Percentiles rank a stretch among this genome's conserved stretches.
phyloP scores from a whole-genome alignment of 2,113 vertebrate genomes.

The Porphyrio hochstetteri region DNA sequence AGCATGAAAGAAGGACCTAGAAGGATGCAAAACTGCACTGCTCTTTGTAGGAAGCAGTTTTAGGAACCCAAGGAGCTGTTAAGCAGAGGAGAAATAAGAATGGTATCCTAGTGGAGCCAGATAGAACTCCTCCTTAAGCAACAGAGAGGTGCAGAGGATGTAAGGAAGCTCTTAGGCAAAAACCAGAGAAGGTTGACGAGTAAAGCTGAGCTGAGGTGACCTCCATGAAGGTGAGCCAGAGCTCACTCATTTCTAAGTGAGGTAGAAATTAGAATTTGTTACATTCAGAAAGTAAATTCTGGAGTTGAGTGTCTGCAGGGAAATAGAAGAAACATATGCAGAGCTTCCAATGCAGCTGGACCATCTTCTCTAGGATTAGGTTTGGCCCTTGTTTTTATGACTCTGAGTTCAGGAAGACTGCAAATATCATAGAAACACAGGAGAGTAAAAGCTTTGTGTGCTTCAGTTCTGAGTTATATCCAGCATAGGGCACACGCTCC shows the following conservation, averaged over 20 bases:
- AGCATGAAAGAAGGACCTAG: background rate
- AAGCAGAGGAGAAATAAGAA: background rate
- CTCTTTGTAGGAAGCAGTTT: background rate
- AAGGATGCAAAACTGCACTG: background rate
- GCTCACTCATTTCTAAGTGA: background rate
- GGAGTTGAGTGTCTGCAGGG: background rate
- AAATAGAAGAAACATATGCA: background rate
- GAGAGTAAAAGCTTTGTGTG: background rate
- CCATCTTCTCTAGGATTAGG: background rate
- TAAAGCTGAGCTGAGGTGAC: constrained; percentile 17
- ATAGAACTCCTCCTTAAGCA: background rate
- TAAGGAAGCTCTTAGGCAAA: background rate
- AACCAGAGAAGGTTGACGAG: background rate
- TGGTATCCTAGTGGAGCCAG: background rate
- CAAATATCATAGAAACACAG: background rate
- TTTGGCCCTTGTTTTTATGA: background rate
- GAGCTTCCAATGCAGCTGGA: background rate
- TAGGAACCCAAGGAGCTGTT: background rate
- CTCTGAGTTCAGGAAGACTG: background rate
- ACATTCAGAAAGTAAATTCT: background rate
- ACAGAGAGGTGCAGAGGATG: background rate
- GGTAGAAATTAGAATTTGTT: background rate
- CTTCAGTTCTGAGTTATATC: background rate
- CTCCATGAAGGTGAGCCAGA: constrained; percentile 25
- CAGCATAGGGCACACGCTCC: fast-evolving